Conservation (phyloP, 2,797 vertebrate genomes). For the Cryptoblepharus egeriae region DNA sequence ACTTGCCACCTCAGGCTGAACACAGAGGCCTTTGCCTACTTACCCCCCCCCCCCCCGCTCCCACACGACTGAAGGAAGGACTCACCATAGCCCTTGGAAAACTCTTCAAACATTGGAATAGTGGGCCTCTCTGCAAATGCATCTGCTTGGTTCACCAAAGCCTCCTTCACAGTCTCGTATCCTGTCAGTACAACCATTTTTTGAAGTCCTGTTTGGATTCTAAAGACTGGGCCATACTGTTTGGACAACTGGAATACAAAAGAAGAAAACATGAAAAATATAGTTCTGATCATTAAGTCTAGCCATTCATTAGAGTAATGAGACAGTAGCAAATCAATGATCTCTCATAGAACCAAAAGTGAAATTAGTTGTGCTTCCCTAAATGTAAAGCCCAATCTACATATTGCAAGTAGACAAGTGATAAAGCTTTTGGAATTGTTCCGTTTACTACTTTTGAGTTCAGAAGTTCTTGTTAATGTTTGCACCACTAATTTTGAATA, state of each 20-base stretch:
- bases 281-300: no score
- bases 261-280: background rate
- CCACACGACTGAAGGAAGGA: no score
- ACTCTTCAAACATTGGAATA: constrained; percentile 67
- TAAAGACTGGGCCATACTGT: constrained; percentile 1
- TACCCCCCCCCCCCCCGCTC: no score
- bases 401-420: no score
- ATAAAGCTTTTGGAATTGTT: no score
- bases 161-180: constrained; percentile 75
- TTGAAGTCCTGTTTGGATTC: background rate
- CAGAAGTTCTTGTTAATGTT: no score
- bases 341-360: background rate
- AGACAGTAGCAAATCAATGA: background rate
- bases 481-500: no score
- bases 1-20: no score
- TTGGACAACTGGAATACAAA: constrained; percentile 30
- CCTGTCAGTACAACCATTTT: constrained; percentile 71
- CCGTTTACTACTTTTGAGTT: no score
- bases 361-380: no score
- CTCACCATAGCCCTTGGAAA: constrained; percentile 67
- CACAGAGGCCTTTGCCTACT: no score
- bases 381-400: no score
- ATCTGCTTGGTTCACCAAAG: constrained; percentile 70
- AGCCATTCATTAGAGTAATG: background rate
- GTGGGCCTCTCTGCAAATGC: constrained; percentile 68